phyloP scores from a whole-genome alignment of 2,888 invertebrate species.

The Ectemnius lituratus region DNA sequence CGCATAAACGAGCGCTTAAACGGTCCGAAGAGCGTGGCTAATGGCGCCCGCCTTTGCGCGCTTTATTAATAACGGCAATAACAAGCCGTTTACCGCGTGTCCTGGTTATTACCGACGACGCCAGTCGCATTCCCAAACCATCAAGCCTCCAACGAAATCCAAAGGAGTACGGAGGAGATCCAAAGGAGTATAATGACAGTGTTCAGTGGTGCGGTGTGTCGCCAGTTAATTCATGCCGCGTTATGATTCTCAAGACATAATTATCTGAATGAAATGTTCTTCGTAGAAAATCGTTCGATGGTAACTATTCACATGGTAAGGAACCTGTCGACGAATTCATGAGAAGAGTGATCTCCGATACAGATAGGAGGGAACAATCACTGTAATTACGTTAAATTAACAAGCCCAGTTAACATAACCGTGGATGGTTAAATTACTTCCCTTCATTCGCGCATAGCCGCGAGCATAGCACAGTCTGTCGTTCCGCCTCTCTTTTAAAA shows the following conservation, averaged over 20 bases:
- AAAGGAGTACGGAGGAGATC: too few relatives aligned
- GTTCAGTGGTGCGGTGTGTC: too few relatives aligned
- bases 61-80: slow-evolving; percentile 52
- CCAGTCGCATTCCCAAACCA: too few relatives aligned
- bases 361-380: slow-evolving; percentile 9
- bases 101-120: slow-evolving; percentile 24
- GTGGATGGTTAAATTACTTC: slow-evolving; percentile 26
- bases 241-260: too few relatives aligned
- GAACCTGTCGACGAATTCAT: neutral
- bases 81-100: slow-evolving; percentile 39
- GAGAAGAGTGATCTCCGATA: neutral
- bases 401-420: slow-evolving; percentile 29
- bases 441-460: slow-evolving; percentile 26
- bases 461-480: neutral
- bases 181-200: too few relatives aligned
- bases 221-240: too few relatives aligned
- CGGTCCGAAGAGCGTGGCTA: slow-evolving; percentile 33
- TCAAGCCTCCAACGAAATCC: too few relatives aligned
- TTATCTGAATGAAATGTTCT: slow-evolving; percentile 1
- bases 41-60: slow-evolving; percentile 46
- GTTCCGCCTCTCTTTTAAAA: neutral
- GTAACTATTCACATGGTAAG: slow-evolving; percentile 23
- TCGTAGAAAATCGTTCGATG: slow-evolving; percentile 35
- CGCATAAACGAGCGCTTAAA: slow-evolving; percentile 44
- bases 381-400: slow-evolving; percentile 35